A percentile compares a stretch with the other conserved stretches of the same genome.
These are phyloP conservation scores for Diorhabda sublineata DNA, from an alignment of 1,140 invertebrate genomes.

Conservation along the genomic window DNA sequence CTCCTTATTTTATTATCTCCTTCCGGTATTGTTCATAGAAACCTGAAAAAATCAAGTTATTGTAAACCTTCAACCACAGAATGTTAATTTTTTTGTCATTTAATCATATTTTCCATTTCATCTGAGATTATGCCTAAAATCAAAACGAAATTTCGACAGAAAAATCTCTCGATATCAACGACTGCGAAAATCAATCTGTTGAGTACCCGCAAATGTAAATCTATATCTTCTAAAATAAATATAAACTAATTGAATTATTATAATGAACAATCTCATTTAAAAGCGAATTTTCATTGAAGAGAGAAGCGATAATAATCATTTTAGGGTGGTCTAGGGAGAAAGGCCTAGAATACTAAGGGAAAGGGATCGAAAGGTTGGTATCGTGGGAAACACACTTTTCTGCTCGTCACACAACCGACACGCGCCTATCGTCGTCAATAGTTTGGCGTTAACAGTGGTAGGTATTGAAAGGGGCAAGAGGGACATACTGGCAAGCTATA, in stretches of 20 bases:
- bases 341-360: conserved; percentile 13
- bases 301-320: background rate
- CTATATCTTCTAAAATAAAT: background rate
- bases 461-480: background rate
- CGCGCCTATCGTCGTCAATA: conserved; percentile 28
- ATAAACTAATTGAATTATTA: background rate
- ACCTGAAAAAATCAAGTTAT: too few species aligned
- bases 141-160: too few species aligned
- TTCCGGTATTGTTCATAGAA: too few species aligned
- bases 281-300: background rate
- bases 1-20: too few species aligned
- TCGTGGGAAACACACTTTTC: conserved; percentile 39
- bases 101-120: too few species aligned
- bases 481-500: background rate
- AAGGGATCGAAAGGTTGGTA: conserved; percentile 9
- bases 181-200: background rate
- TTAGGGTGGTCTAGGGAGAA: conserved; percentile 1
- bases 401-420: conserved; percentile 40
- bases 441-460: background rate
- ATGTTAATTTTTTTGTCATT: too few species aligned
- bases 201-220: background rate
- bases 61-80: too few species aligned
- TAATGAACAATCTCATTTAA: background rate
- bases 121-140: too few species aligned
- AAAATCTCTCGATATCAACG: too few species aligned